Conservation (phyloP, 2,113 vertebrate genomes). For the Arizona elegans region DNA sequence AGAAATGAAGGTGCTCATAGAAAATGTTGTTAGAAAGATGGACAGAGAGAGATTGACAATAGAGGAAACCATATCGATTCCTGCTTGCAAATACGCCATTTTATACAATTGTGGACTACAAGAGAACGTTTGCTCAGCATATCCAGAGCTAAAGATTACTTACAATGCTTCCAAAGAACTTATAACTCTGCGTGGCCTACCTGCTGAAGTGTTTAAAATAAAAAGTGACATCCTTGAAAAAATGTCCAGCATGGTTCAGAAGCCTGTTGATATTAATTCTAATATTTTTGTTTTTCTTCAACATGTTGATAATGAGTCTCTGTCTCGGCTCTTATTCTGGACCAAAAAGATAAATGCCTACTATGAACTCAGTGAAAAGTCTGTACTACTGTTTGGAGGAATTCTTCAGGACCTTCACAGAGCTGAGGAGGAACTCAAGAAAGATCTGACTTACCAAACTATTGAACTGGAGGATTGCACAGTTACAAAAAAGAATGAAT, state of each 20-base stretch:
- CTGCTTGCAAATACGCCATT: slow-evolving; percentile 65
- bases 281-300: slow-evolving; percentile 72
- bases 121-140: slow-evolving; percentile 22
- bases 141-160: slow-evolving; percentile 70
- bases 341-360: slow-evolving; percentile 69
- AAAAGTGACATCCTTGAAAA: slow-evolving; percentile 69
- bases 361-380: slow-evolving; percentile 60
- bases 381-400: slow-evolving; percentile 65
- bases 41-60: slow-evolving; percentile 68
- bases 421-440: slow-evolving; percentile 71
- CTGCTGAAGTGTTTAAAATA: slow-evolving; percentile 69
- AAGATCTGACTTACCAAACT: slow-evolving; percentile 53
- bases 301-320: slow-evolving; percentile 59
- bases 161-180: slow-evolving; percentile 39
- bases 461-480: slow-evolving; percentile 71
- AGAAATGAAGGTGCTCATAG: slow-evolving; percentile 59
- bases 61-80: slow-evolving; percentile 49
- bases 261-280: slow-evolving; percentile 58
- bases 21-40: slow-evolving; percentile 57
- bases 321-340: slow-evolving; percentile 75
- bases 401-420: slow-evolving; percentile 55
- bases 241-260: slow-evolving; percentile 55
- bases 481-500: slow-evolving; percentile 67
- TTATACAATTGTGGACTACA: slow-evolving; percentile 62
- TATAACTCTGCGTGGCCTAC: slow-evolving; percentile 72